Conservation (phyloP, 2,113 vertebrate genomes). For the Eulacestoma nigropectus region DNA sequence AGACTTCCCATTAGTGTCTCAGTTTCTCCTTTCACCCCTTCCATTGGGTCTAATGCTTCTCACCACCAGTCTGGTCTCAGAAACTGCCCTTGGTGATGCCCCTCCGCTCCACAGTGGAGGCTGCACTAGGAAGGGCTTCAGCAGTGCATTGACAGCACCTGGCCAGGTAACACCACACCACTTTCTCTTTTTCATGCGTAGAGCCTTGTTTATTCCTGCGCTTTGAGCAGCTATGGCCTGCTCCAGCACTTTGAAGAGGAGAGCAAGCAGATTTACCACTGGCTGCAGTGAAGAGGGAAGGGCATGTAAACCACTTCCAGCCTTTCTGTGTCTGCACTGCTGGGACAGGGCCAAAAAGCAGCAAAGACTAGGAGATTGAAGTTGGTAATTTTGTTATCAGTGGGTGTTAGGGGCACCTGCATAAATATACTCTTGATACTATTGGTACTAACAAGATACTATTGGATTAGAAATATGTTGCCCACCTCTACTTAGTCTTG, state of each 20-base stretch:
- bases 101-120: fast-evolving
- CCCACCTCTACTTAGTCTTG: neutral
- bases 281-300: neutral
- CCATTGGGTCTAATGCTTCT: neutral
- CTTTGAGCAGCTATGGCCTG: neutral
- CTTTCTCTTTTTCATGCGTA: neutral
- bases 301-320: neutral
- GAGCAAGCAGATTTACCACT: neutral
- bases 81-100: neutral
- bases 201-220: neutral
- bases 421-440: neutral
- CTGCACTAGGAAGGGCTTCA: neutral
- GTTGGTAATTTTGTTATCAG: neutral
- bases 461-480: neutral
- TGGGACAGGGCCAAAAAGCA: neutral
- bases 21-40: neutral
- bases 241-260: neutral
- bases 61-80: neutral
- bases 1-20: neutral
- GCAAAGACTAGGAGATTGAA: neutral
- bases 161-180: neutral
- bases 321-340: neutral
- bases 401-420: neutral
- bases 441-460: neutral
- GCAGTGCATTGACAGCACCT: neutral